These are phyloP conservation scores for Capreolus pygargus DNA, from an alignment of 2,113 vertebrate species.

Conservation along the genomic window DNA sequence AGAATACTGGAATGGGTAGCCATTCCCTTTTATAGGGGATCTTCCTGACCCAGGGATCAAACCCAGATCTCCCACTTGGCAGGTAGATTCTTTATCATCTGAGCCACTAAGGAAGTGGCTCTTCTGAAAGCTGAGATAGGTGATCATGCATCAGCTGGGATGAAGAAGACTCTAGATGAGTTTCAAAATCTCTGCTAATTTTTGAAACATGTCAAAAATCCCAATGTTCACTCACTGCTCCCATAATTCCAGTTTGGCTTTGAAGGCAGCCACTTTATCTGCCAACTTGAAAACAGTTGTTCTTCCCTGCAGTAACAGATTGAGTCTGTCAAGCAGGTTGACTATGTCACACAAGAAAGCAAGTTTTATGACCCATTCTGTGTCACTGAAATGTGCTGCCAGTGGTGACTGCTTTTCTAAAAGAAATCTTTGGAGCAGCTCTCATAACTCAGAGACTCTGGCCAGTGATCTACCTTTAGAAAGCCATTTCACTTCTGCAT, in stretches of 20 bases:
- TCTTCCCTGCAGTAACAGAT: not conserved
- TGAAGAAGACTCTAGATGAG: not conserved
- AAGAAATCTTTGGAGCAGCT: not conserved
- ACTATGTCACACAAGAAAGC: not conserved
- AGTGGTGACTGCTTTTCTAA: not conserved
- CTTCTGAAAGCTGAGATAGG: not conserved
- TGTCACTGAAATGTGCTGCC: not conserved
- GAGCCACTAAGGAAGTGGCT: not conserved
- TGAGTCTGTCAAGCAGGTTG: not conserved
- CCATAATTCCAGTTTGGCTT: not conserved
- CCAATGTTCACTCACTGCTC: not conserved
- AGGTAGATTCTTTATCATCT: not conserved
- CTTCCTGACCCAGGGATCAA: not conserved
- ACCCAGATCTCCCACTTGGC: not conserved
- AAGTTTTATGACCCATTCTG: not conserved
- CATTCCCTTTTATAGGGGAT: not conserved
- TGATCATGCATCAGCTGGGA: not conserved
- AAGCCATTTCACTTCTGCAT: not conserved
- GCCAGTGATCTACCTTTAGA: not conserved
- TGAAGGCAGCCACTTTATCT: not conserved
- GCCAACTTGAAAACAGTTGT: not conserved
- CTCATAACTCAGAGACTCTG: not conserved
- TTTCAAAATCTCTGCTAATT: not conserved
- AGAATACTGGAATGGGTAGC: not conserved
- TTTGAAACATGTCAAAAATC: not conserved